Evolutionary conservation across 92 coral and sea anemone species (phyloP), one percentile per base, ranked within the genome.

Genomic region (Pocillopora grandis): DNA sequence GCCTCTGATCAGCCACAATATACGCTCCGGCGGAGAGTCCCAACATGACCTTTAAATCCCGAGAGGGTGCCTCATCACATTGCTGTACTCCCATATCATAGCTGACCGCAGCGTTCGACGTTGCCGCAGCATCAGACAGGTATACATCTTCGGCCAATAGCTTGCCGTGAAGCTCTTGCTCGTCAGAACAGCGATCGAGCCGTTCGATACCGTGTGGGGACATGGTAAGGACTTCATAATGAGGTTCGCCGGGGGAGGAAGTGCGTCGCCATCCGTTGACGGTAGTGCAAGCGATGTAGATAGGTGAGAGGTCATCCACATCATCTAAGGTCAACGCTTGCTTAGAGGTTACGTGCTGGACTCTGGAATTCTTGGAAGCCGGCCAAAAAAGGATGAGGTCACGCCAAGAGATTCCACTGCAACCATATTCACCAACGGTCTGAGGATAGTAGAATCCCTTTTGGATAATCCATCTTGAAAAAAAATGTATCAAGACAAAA

Each of bases 41-140:
- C 58, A 76, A 66, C n/a, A 76, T 1, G 91, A 94, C 36, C 90
- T 85, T 80, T 86, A 82, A 71, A 92, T 76, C 66, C 88, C 91
- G 37, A 72, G 62, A 27, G 13, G 67, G 52, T 61, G 4, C 80
- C 33, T 76, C 80, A 12, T 58, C 80, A 31, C 88, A 37, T 15
- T 58, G 66, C 66, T 81, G 66, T 10, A 72, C 79, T 2, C 96
- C 95, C 89, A 92, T 89, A 87, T 95, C 90, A 36, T 83, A 74
- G 33, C 92, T 89, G 52, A 92, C 57, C 2, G 86, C 93, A 31
- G 98, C 92, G 2, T 93, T 94, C 9, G 98, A 94, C 2, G 93
- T 83, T 71, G 94, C 93, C 92, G 91, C 89, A 81, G 92, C 95
- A 71, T 86, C 92, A 1, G 98, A 94, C 10, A 94, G 87, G 66